phyloP scores from a whole-genome alignment of 1,140 invertebrate genomes.

The Brachionus rotundiformis region DNA sequence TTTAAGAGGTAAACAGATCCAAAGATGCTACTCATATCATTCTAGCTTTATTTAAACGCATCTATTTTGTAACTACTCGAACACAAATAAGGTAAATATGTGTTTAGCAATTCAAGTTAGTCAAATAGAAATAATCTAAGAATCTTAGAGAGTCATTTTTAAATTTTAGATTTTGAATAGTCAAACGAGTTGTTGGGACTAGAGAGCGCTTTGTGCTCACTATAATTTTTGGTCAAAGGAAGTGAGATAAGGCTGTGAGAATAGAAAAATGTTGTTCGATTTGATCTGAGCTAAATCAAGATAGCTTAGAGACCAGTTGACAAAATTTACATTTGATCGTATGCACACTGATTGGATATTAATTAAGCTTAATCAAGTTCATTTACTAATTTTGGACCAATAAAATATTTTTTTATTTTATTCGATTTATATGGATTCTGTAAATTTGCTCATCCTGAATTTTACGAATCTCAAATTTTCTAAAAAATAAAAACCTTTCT shows the following conservation, averaged over 20 bases:
- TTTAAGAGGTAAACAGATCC: neutral
- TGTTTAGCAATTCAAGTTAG: constrained; percentile 12
- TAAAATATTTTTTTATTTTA: constrained; percentile 15
- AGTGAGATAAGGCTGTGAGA: constrained; percentile 6
- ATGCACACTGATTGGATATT: neutral
- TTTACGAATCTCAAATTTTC: constrained; percentile 14
- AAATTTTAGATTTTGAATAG: constrained; percentile 1
- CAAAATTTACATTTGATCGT: neutral
- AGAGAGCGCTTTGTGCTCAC: neutral
- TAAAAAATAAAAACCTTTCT: constrained; percentile 32
- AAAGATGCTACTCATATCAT: constrained; percentile 25
- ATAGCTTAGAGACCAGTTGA: constrained; percentile 36
- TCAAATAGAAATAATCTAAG: constrained; percentile 1
- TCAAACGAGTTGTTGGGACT: neutral
- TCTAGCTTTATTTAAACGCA: neutral
- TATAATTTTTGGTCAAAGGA: constrained; percentile 4
- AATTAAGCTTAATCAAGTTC: neutral
- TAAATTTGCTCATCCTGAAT: constrained; percentile 49
- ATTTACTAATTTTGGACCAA: constrained; percentile 25
- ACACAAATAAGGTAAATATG: constrained; percentile 32
- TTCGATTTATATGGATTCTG: constrained; percentile 26
- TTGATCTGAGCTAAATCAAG: neutral
- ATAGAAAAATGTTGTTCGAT: neutral
- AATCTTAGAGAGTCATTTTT: neutral
- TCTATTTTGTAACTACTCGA: constrained; percentile 28